phyloP scores from a whole-genome alignment of 2,113 vertebrate genomes.

The Corythornis cristatus region DNA sequence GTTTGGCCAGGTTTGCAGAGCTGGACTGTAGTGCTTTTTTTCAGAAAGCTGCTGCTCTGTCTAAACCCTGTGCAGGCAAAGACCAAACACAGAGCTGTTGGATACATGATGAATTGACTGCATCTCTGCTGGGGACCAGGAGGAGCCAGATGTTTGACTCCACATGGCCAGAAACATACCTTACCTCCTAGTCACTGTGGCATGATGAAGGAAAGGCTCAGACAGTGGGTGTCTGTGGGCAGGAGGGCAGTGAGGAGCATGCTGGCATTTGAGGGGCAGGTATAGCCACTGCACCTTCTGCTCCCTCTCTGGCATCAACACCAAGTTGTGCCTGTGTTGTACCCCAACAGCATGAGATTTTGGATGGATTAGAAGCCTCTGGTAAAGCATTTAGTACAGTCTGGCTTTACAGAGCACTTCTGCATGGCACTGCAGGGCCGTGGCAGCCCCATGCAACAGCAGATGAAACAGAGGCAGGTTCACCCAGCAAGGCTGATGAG shows the following conservation, averaged over 20 bases:
- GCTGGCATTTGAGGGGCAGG: neutral
- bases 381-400: neutral
- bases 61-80: neutral
- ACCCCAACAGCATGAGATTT: neutral
- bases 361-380: neutral
- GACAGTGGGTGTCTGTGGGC: rapidly evolving
- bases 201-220: neutral
- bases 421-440: rapidly evolving
- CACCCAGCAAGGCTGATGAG: neutral
- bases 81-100: neutral
- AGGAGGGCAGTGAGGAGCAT: neutral
- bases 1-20: neutral
- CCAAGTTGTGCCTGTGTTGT: neutral
- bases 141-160: neutral
- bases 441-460: rapidly evolving
- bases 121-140: neutral
- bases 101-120: neutral
- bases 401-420: neutral
- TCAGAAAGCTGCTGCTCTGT: neutral
- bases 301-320: neutral
- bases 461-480: neutral
- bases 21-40: neutral
- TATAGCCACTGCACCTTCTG: neutral
- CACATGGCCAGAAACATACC: neutral
- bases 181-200: neutral